Percentiles rank a stretch among this genome's conserved stretches.
phyloP scores from a whole-genome alignment of 2,113 vertebrate genomes.

The Solea senegalensis region DNA sequence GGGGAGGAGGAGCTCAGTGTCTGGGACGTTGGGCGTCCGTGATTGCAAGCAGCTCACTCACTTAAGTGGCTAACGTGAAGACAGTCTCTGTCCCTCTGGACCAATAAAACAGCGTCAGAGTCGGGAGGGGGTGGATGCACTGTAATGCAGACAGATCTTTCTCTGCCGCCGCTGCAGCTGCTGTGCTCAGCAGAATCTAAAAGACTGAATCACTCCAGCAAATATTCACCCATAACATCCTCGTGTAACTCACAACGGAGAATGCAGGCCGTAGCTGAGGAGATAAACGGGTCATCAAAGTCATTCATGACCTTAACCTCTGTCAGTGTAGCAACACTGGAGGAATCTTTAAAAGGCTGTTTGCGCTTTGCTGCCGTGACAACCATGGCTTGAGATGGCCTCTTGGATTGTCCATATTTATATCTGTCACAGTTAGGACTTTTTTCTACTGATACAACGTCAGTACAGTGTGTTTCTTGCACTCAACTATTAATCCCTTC shows the following conservation, averaged over 20 bases:
- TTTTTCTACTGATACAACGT: too few species aligned
- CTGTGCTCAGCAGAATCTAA: conserved; percentile 59
- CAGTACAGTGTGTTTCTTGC: too few species aligned
- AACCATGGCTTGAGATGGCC: background rate
- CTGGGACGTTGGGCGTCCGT: conserved; percentile 58
- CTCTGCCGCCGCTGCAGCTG: conserved; percentile 59
- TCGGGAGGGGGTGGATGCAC: conserved; percentile 63
- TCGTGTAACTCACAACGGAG: conserved; percentile 12
- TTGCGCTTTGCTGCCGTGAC: background rate
- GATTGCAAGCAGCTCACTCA: conserved; percentile 58
- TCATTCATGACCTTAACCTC: conserved; percentile 10
- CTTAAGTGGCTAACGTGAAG: conserved; percentile 68
- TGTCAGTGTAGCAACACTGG: conserved; percentile 5
- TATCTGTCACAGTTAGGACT: too few species aligned
- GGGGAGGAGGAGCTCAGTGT: conserved; percentile 33
- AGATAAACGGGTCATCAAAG: conserved; percentile 3
- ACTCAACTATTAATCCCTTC: too few species aligned
- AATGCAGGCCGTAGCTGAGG: background rate
- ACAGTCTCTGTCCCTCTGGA: conserved; percentile 61
- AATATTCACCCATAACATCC: conserved; percentile 28
- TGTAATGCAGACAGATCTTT: conserved; percentile 65
- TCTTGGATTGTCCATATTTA: background rate
- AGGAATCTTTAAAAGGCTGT: background rate
- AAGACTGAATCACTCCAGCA: conserved; percentile 28
- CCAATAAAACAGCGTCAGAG: conserved; percentile 70